Evolutionary conservation across 2,888 invertebrate genomes (phyloP).

Genomic region (Nephrotoma flavescens): DNA sequence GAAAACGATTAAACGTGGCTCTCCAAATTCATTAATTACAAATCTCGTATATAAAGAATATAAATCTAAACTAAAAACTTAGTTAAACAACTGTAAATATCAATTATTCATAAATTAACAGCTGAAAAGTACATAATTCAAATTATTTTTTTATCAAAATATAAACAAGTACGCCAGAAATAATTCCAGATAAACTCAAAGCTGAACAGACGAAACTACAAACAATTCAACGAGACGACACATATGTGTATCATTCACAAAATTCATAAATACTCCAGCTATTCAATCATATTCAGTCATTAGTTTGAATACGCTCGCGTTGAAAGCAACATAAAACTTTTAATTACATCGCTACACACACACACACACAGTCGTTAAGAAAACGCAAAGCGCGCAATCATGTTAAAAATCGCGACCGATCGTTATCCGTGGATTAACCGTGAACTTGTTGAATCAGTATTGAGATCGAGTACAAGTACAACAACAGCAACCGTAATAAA

Average conservation of each 20-base stretch:
- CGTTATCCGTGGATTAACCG: background rate
- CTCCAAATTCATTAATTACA: no score
- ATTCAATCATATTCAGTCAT: background rate
- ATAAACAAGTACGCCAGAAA: background rate
- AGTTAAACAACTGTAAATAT: background rate
- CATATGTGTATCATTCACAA: background rate
- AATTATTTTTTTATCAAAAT: background rate
- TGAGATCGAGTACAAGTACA: slow-evolving; percentile 10
- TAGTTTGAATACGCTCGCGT: background rate
- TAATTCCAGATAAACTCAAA: background rate
- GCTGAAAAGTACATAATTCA: background rate
- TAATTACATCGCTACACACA: background rate
- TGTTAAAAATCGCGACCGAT: background rate
- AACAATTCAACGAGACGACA: background rate
- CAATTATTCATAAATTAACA: background rate
- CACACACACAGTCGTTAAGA: no score
- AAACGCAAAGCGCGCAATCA: background rate
- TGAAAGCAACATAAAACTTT: background rate
- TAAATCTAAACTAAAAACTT: background rate
- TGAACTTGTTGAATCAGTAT: background rate
- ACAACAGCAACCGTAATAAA: slow-evolving; percentile 13
- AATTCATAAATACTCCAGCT: background rate
- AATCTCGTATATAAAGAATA: no score
- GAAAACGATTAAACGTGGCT: no score
- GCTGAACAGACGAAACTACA: background rate